These are phyloP conservation scores for Acleris cristana DNA, from an alignment of 2,888 invertebrate species.

Conservation along the genomic window DNA sequence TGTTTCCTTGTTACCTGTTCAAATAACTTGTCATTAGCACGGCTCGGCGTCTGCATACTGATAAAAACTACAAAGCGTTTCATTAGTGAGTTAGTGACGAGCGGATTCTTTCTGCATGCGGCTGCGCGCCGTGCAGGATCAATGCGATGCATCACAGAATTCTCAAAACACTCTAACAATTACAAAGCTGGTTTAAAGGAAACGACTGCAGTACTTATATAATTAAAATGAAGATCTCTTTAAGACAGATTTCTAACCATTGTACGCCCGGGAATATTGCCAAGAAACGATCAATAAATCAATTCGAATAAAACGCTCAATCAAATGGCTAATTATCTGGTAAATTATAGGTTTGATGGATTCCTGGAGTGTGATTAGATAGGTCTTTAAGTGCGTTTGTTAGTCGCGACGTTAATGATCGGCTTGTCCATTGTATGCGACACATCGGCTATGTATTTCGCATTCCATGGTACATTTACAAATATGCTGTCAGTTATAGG, in stretches of 20 bases:
- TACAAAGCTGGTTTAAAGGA: background rate
- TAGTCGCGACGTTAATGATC: conserved; percentile 5
- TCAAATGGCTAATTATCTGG: conserved; percentile 23
- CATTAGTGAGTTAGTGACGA: conserved; percentile 9
- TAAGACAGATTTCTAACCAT: conserved; percentile 12
- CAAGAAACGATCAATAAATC: conserved; percentile 20
- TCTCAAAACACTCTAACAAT: background rate
- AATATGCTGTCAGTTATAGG: conserved; percentile 1
- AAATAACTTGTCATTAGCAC: conserved; percentile 25
- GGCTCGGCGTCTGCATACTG: conserved; percentile 3
- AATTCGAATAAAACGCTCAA: conserved; percentile 22
- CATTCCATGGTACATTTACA: conserved; percentile 2
- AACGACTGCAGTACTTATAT: no score
- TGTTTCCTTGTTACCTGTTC: conserved; percentile 17
- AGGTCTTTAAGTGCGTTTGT: conserved; percentile 11
- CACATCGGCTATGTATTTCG: background rate
- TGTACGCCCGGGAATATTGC: conserved; percentile 22
- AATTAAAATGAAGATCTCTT: conserved; percentile 8
- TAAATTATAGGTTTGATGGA: conserved; percentile 21
- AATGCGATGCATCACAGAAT: background rate
- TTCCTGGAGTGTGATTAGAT: conserved; percentile 10
- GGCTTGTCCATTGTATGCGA: conserved; percentile 8
- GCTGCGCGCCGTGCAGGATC: background rate
- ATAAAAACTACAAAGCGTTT: conserved; percentile 16
- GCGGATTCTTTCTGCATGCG: conserved; percentile 11